Evolutionary conservation across 2,113 vertebrate species (phyloP).

Genomic region (Spermophilus dauricus): DNA sequence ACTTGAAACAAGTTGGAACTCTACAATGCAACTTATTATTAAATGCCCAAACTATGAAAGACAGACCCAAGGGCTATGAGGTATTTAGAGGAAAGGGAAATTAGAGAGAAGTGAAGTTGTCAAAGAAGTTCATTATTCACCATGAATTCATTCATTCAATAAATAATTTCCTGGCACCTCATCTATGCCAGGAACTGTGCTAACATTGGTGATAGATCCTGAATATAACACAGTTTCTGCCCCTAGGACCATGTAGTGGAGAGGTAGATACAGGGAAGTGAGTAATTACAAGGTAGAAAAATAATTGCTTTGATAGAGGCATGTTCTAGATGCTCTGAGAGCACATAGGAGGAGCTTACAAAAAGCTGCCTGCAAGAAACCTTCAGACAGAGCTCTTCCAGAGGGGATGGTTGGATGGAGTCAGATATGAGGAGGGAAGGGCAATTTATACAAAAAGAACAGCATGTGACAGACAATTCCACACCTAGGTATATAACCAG

Average conservation of each 20-base stretch:
- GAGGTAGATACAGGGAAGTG: background rate
- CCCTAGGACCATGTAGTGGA: background rate
- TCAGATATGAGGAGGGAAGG: background rate
- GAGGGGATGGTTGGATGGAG: background rate
- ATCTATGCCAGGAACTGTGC: background rate
- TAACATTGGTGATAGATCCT: background rate
- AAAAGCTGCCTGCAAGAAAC: background rate
- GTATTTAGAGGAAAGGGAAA: slow-evolving; percentile 14
- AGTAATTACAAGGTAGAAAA: background rate
- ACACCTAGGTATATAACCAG: background rate
- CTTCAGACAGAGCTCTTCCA: background rate
- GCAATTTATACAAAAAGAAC: background rate
- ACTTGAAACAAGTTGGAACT: slow-evolving; percentile 2
- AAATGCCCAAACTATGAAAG: slow-evolving; percentile 29
- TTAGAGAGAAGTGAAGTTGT: background rate
- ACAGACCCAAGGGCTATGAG: background rate
- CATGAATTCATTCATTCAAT: background rate
- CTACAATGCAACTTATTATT: background rate
- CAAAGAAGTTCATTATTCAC: background rate
- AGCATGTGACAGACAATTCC: background rate
- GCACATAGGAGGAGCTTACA: background rate
- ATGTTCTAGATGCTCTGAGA: background rate
- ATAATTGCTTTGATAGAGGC: background rate
- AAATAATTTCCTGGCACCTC: background rate
- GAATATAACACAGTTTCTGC: background rate